A percentile compares a stretch with the other conserved stretches of the same genome.
phyloP scores from a whole-genome alignment of 2,888 invertebrate species.

The Sphecodes monilicornis region DNA sequence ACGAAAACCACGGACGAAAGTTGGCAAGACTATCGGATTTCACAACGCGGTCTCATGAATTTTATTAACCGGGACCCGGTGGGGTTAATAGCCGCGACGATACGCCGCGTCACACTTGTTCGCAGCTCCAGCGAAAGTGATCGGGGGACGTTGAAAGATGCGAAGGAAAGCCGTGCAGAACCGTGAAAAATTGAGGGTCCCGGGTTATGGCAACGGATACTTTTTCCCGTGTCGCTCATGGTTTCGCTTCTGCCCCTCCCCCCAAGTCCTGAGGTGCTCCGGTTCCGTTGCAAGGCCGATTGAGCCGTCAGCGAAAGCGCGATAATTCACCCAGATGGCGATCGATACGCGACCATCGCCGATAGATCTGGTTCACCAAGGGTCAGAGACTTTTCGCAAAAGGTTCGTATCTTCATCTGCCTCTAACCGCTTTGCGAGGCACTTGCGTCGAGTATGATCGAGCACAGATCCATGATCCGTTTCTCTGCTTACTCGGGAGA shows the following conservation, averaged over 20 bases:
- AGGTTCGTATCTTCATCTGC: slow-evolving; percentile 70
- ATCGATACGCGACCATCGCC: slow-evolving; percentile 78
- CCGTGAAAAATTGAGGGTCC: slow-evolving; percentile 70
- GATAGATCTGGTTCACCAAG: slow-evolving; percentile 75
- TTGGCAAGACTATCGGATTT: slow-evolving; percentile 23
- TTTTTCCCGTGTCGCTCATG: slow-evolving; percentile 44
- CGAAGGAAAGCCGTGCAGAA: slow-evolving; percentile 34
- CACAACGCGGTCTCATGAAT: slow-evolving; percentile 12
- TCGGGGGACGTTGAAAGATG: slow-evolving; percentile 11
- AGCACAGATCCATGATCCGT: slow-evolving; percentile 55
- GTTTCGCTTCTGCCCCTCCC: slow-evolving; percentile 24
- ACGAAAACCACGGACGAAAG: slow-evolving; percentile 15
- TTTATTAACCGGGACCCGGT: slow-evolving; percentile 24
- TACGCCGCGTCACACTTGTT: slow-evolving; percentile 17
- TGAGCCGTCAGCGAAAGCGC: slow-evolving; percentile 80
- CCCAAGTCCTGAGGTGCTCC: too few relatives aligned
- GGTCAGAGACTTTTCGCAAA: not conserved
- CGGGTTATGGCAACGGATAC: slow-evolving; percentile 64
- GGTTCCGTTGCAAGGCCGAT: slow-evolving; percentile 64
- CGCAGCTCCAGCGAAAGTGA: slow-evolving; percentile 55
- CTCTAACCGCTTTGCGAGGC: slow-evolving; percentile 67
- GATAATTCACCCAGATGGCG: slow-evolving; percentile 80
- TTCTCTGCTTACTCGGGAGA: slow-evolving; percentile 35
- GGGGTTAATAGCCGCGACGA: slow-evolving; percentile 44
- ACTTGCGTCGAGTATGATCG: slow-evolving; percentile 39